Percentiles rank a stretch among this genome's conserved stretches.
These are phyloP conservation scores for Apistogramma diplotaenia DNA, from an alignment of 2,113 vertebrate genomes.

Conservation along the genomic window DNA sequence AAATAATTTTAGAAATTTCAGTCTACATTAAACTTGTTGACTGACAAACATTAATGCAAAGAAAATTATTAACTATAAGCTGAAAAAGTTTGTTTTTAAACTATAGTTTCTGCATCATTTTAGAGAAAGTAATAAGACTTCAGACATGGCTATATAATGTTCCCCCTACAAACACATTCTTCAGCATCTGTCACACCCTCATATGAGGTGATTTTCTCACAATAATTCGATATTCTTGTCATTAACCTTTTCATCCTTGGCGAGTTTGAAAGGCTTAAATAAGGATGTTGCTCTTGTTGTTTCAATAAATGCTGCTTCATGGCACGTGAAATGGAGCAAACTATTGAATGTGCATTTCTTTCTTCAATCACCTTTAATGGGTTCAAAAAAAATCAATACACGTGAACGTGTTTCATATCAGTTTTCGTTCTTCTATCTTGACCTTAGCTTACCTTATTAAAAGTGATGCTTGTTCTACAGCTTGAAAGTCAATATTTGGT, in stretches of 20 bases:
- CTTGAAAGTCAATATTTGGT: not conserved
- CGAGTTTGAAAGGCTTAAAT: constrained; percentile 31
- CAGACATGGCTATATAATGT: not conserved
- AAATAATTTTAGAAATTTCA: not conserved
- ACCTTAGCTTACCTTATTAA: not conserved
- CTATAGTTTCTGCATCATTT: not conserved
- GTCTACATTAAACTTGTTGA: not conserved
- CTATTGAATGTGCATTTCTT: not conserved
- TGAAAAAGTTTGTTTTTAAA: not conserved
- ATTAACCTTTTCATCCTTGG: constrained; percentile 46
- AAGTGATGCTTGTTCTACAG: not conserved
- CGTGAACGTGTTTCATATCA: constrained; percentile 1
- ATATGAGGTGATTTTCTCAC: not conserved
- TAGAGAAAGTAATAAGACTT: not conserved
- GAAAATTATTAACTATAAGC: not conserved
- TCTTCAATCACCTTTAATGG: constrained; percentile 10
- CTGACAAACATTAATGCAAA: not conserved
- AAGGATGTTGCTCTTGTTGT: constrained; percentile 11
- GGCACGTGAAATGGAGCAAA: constrained; percentile 14
- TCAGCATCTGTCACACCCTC: not conserved
- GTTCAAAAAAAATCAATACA: constrained; percentile 18
- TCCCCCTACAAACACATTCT: not conserved
- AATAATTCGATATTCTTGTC: constrained; percentile 32
- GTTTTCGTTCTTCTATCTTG: not conserved
- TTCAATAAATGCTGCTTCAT: constrained; percentile 25